Conservation (phyloP, 2,888 invertebrate species). For the Agrotis puta region DNA sequence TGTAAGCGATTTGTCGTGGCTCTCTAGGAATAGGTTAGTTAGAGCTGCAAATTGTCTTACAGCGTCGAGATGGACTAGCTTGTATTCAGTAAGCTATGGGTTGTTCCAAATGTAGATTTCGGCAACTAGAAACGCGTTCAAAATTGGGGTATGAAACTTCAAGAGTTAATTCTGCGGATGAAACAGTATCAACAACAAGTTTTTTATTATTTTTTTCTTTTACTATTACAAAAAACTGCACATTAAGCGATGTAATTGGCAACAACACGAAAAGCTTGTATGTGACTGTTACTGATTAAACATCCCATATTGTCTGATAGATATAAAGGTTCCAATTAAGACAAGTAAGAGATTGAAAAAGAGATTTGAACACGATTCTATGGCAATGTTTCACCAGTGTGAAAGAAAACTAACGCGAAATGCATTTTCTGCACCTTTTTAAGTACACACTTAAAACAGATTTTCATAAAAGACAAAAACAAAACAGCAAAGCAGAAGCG, state of each 20-base stretch:
- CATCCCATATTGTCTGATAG: not conserved
- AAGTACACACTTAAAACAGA: not conserved
- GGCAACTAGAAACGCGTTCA: not conserved
- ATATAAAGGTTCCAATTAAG: not conserved
- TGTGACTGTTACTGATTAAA: no score
- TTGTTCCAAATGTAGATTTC: not conserved
- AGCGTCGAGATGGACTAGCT: slow-evolving; percentile 1
- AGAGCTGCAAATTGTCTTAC: slow-evolving; percentile 48
- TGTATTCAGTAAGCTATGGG: not conserved
- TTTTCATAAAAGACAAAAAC: slow-evolving; percentile 29
- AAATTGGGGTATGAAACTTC: not conserved
- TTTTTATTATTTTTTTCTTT: no score
- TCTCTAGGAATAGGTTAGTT: slow-evolving; percentile 35
- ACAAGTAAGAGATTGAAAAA: not conserved
- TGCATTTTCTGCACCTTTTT: no score
- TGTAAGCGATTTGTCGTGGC: slow-evolving; percentile 46
- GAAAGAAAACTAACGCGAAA: not conserved
- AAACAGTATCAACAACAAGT: no score
- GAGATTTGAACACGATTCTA: not conserved
- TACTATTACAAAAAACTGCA: no score
- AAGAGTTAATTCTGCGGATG: no score
- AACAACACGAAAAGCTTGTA: no score
- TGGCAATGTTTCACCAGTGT: not conserved
- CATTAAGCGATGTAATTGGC: no score
- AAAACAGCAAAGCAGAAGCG: slow-evolving; percentile 19